Evolutionary conservation across 2,888 invertebrate genomes (phyloP), one percentile per base, ranked within the genome.

Genomic region (Oligia fasciuncula): DNA sequence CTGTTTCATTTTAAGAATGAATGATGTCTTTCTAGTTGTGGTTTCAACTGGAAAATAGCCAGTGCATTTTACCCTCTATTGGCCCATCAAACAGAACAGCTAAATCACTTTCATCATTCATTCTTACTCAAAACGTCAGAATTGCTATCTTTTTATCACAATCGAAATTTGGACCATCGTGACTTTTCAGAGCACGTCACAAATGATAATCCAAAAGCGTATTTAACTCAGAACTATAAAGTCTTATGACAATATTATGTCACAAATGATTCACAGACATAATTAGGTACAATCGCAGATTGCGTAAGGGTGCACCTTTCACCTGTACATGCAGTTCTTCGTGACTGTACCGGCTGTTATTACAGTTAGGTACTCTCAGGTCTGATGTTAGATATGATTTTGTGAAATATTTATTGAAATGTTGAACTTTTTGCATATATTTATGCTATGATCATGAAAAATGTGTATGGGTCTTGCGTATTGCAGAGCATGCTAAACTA

Each of bases 291-390:
- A 89, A 81, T 87, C 81, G 77, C 77, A 72, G 78, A 79, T 93
- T 93, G 84, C 89, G 84, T 85, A 91, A 92, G 77, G 79, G 86
- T 89, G 86, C 86, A 90, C 92, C 92, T 93, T 93, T 93, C 93
- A 93, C 92, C 91, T 81, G 79, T 80, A 80, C 72, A 75, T 82
- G 77, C 81, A 80, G 66, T 66, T 79, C 73, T 73, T 66, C 76
- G 73, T 88, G 79, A 78, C 79, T 76, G 77, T 75, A 76, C 76
- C 19, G 11, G 65, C 76, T 69, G 54, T 68, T 69, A 67, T 51
- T 65, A 71, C 13, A 73, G 65, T 57, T 67, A 72, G 63, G 70
- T 65, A 77, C 43, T 49, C 51, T 49, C 9, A 65, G 29, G 19
- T 57, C 54, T 71, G 54, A 81, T 66, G 62, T 66, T 49, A 65